phyloP scores from a whole-genome alignment of 1,140 invertebrate species.

The Myzus persicae region DNA sequence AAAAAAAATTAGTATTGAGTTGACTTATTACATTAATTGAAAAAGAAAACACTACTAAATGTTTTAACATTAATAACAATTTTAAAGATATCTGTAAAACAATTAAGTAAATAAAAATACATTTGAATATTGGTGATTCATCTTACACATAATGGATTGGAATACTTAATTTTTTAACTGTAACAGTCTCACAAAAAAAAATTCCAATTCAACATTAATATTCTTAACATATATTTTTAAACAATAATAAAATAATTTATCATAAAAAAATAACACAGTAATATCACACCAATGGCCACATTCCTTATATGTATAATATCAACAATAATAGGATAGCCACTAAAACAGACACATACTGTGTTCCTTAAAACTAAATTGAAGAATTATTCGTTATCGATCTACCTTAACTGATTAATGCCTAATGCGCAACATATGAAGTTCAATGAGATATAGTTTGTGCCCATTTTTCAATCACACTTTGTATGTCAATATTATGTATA shows the following conservation, averaged over 20 bases:
- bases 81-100: constrained; percentile 40
- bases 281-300: constrained; percentile 52
- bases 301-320: constrained; percentile 39
- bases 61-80: constrained; percentile 51
- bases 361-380: constrained; percentile 30
- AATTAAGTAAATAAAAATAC: constrained; percentile 54
- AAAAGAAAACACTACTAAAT: constrained; percentile 50
- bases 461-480: constrained; percentile 21
- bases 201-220: constrained; percentile 43
- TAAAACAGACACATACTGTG: constrained; percentile 49
- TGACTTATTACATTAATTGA: constrained; percentile 33
- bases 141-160: constrained; percentile 33
- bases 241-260: constrained; percentile 56
- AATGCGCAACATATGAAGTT: not conserved
- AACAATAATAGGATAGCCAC: constrained; percentile 34
- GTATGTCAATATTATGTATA: not conserved
- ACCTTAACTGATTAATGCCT: constrained; percentile 1
- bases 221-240: constrained; percentile 26
- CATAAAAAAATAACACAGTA: constrained; percentile 57
- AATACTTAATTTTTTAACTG: constrained; percentile 47
- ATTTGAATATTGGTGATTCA: constrained; percentile 38
- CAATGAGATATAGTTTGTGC: not conserved
- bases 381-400: not conserved
- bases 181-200: constrained; percentile 49
- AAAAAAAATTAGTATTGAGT: constrained; percentile 34